Evolutionary conservation across 2,888 invertebrate species (phyloP), one percentile per base, ranked within the genome.

Genomic region (Phyllotreta cruciferae): DNA sequence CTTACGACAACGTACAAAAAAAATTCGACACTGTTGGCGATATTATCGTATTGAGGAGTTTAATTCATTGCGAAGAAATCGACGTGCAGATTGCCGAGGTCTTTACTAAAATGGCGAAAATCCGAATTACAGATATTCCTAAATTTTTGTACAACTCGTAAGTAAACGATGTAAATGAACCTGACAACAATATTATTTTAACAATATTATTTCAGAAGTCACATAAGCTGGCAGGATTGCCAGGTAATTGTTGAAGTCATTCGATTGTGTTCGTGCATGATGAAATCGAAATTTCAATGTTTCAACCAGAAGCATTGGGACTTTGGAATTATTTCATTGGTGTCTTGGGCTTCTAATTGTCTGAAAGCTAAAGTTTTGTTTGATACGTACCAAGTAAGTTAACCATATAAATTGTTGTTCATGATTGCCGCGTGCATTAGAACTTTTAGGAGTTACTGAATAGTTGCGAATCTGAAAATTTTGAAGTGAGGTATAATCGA

Each of bases 291-390:
- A 41, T 69, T 78, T 41, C 60, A 72, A 34, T 64, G 63, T 63
- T 60, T 78, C 66, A 78, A 81, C 4, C 69, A 82, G 37, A 79
- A 83, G 67, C 85, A 88, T 71, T 93, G 93, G 92, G 93, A 93
- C 82, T 88, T 90, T 75, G 82, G 87, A 70, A 84, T 90, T 69
- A 87, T 93, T 76, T 85, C 88, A 57, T 80, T 91, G 36, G 87
- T 88, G 63, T 86, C 89, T 10, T 89, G 93, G 87, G 71, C 74
- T 8, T 82, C 88, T 44, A 76, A 85, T 77, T 84, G 85, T 87
- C 71, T 74, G 79, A 77, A 80, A 82, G 78, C 66, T 62, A 78
- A 75, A 70, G 13, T 61, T 11, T 66, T 79, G 64, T 84, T 83
- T 76, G 77, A 77, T 45, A 82, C 83, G 68, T 79, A 85, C 52